A percentile compares a stretch with the other conserved stretches of the same genome.
Evolutionary conservation across 1,140 invertebrate species (phyloP).

Genomic region (Hormaphis cornu): DNA sequence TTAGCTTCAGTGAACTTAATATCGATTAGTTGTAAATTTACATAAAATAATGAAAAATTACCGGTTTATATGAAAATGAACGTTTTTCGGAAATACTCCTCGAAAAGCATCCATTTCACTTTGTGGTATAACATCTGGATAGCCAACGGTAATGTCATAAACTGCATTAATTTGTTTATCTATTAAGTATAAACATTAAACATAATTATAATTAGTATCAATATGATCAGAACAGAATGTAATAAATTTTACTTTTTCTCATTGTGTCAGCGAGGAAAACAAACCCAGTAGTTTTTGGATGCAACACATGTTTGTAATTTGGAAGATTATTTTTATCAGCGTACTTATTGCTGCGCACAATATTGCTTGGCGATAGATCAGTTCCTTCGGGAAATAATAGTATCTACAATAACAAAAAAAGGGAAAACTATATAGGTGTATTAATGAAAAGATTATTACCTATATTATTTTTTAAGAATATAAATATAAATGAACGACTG

Average conservation of each 20-base stretch:
- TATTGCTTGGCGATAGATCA: conserved; percentile 64
- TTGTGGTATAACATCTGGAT: conserved; percentile 58
- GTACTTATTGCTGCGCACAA: conserved; percentile 60
- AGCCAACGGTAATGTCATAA: conserved; percentile 71
- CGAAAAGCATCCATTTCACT: conserved; percentile 55
- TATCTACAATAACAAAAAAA: conserved; percentile 44
- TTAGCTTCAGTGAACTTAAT: too few relatives aligned
- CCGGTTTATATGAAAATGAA: conserved; percentile 66
- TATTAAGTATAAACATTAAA: conserved; percentile 38
- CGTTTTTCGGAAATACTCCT: conserved; percentile 59
- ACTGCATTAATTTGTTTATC: conserved; percentile 51
- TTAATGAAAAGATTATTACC: too few relatives aligned
- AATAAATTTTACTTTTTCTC: conserved; percentile 41
- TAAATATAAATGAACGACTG: too few relatives aligned
- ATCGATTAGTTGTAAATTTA: too few relatives aligned
- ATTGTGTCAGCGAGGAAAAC: conserved; percentile 58
- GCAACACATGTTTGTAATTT: conserved; percentile 63
- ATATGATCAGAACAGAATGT: not conserved
- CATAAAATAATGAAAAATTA: too few relatives aligned
- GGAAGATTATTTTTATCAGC: conserved; percentile 58
- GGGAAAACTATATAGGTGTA: too few relatives aligned
- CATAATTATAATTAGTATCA: not conserved
- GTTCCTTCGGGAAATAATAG: conserved; percentile 85
- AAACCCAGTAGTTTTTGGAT: conserved; percentile 80
- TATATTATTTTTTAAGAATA: too few relatives aligned